Percentiles rank a stretch among this genome's conserved stretches.
phyloP scores from a whole-genome alignment of 2,888 invertebrate species.

The Taenaris catops region DNA sequence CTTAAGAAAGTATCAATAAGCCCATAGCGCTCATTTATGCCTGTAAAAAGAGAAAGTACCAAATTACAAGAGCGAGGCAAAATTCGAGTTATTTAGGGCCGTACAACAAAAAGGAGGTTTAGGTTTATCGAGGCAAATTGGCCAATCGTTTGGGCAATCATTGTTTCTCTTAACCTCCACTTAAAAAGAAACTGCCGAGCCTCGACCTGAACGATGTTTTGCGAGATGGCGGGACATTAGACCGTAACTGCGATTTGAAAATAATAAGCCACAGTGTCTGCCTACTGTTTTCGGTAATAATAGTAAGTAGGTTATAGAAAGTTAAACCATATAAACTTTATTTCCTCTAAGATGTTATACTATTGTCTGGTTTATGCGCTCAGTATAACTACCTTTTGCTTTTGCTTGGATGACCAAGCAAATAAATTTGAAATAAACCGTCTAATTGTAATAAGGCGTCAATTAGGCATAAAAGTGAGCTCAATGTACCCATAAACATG shows the following conservation, averaged over 20 bases:
- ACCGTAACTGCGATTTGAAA: constrained; percentile 24
- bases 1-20: too few relatives aligned
- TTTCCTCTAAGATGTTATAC: too few relatives aligned
- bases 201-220: constrained; percentile 16
- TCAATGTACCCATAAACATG: too few relatives aligned
- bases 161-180: constrained; percentile 31
- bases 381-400: too few relatives aligned
- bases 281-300: constrained; percentile 2
- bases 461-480: too few relatives aligned
- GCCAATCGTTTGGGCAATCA: constrained; percentile 33
- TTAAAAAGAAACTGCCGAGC: constrained; percentile 26
- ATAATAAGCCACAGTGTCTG: constrained; percentile 4
- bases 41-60: constrained; percentile 32
- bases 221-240: constrained; percentile 17
- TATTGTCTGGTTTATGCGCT: too few relatives aligned
- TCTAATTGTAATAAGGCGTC: too few relatives aligned
- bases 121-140: constrained; percentile 36
- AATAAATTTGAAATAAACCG: too few relatives aligned
- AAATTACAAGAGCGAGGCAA: constrained; percentile 32
- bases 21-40: constrained; percentile 12
- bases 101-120: constrained; percentile 27
- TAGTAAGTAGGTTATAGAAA: too few relatives aligned
- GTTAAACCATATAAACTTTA: too few relatives aligned
- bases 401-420: too few relatives aligned
- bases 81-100: constrained; percentile 30